Conservation (phyloP, 2,797 vertebrate species). For the Vultur gryphus region DNA sequence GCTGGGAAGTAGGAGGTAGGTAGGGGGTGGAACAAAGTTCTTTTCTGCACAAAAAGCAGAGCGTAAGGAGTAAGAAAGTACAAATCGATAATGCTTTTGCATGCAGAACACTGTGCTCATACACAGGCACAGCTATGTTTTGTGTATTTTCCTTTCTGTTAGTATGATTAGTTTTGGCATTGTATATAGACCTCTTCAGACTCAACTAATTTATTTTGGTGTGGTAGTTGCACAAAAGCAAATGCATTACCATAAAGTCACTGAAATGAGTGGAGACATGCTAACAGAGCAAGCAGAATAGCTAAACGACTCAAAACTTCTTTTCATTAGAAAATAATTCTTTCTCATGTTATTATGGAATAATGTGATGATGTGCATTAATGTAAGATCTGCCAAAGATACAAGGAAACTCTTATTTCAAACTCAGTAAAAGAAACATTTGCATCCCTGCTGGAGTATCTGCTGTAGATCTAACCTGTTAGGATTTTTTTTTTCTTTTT, state of each 20-base stretch:
- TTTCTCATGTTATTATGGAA: not conserved
- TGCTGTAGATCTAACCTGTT: not conserved
- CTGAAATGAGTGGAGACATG: not conserved
- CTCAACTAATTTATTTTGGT: not conserved
- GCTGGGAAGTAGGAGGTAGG: slow-evolving; percentile 56
- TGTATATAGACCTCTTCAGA: not conserved
- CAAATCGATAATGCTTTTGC: not conserved
- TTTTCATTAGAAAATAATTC: not conserved
- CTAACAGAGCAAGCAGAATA: not conserved
- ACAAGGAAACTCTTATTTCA: not conserved
- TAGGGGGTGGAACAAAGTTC: slow-evolving; percentile 54
- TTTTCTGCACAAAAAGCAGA: slow-evolving; percentile 28
- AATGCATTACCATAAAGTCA: not conserved
- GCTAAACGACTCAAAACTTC: not conserved
- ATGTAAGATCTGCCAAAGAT: not conserved
- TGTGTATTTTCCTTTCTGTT: not conserved
- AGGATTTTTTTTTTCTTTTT: not conserved
- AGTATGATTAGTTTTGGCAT: not conserved
- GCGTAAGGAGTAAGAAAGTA: slow-evolving; percentile 23
- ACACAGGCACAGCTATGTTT: not conserved
- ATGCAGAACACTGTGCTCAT: not conserved
- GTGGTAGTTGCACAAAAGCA: not conserved
- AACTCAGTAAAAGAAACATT: not conserved
- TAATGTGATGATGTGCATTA: not conserved
- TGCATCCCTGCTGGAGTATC: not conserved